phyloP scores from a whole-genome alignment of 1,140 invertebrate species.

The Protaetia brevitarsis region DNA sequence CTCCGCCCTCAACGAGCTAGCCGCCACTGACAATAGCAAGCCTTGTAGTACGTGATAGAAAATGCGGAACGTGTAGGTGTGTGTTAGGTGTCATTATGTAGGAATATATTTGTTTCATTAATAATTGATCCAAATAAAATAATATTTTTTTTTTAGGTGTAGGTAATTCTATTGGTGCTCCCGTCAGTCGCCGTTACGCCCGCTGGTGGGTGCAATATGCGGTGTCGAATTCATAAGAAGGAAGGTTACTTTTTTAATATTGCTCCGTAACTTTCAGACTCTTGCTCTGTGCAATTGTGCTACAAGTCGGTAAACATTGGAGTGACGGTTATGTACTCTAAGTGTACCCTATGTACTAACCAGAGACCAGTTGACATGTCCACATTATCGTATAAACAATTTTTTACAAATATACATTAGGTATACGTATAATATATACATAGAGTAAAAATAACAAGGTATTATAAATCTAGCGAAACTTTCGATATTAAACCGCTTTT shows the following conservation, averaged over 20 bases:
- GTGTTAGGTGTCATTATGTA: slow-evolving; percentile 15
- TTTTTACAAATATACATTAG: background rate
- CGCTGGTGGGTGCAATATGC: slow-evolving; percentile 36
- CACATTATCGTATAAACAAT: background rate
- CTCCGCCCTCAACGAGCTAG: slow-evolving; percentile 39
- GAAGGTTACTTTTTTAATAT: slow-evolving; percentile 40
- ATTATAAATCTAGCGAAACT: too few relatives aligned
- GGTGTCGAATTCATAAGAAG: slow-evolving; percentile 39
- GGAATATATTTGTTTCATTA: slow-evolving; percentile 8
- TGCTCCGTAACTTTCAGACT: slow-evolving; percentile 46
- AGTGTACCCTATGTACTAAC: slow-evolving; percentile 31
- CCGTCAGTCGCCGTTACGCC: slow-evolving; percentile 39
- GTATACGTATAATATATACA: background rate
- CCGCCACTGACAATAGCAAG: slow-evolving; percentile 41
- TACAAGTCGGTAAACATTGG: slow-evolving; percentile 43
- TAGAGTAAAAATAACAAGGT: too few relatives aligned
- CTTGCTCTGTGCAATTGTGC: slow-evolving; percentile 47
- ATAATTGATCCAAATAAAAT: slow-evolving; percentile 11
- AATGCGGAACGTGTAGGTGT: slow-evolving; percentile 21
- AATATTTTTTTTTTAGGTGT: slow-evolving; percentile 9
- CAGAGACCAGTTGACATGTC: slow-evolving; percentile 23
- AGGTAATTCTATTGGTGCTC: slow-evolving; percentile 21
- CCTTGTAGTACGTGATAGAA: slow-evolving; percentile 23
- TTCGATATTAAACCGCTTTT: too few relatives aligned
- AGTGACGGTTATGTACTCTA: slow-evolving; percentile 34